Evolutionary conservation across 2,888 invertebrate species (phyloP), one percentile per base, ranked within the genome.

Genomic region (Taphrorychus bicolor): DNA sequence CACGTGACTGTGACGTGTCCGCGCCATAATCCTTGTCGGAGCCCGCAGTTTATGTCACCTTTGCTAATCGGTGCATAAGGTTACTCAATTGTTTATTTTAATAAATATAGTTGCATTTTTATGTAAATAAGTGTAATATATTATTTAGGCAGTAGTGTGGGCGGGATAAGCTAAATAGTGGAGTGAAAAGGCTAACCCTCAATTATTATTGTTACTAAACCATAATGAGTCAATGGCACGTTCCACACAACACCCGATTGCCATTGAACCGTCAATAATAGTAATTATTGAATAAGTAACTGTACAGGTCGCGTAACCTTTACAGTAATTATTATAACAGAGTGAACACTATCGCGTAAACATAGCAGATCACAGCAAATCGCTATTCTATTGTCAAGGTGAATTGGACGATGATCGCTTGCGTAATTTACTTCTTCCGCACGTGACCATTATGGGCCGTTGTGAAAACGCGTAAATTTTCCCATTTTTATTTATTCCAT

Each of bases 1-100:
- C 45, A 57, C 57, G 56, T 56, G 56, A 56, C 45, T 45, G 17
- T 40, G 56, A 24, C 56, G 56, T 56, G 19, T 17, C 9, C 14
- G 45, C 14, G 45, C 14, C 16, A 18, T 18, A 45, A 45, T 45
- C 45, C 14, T 45, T 14, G 45, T 45, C 45, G 18, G 45, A 14
- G 45, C 45, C 45, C 14, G 45, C 45, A 45, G 14, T n/a, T 45
- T 14, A 14, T 45, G 18, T 17, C 45, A 45, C 45, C 45, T 17
- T 45, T 45, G 14, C 45, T 2, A 45, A 45, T 18, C 45, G 18
- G 45, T 45, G 2, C 14, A 3, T 45, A 45, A 45, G 18, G 3
- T 18, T 45, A n/a, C 32, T 32, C 32, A 32, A 32, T 32, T 32
- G n/a, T n/a, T n/a, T n/a, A n/a, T n/a, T n/a, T n/a, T n/a, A n/a